Evolutionary conservation across 2,113 vertebrate genomes (phyloP).

Genomic region (Lontra canadensis): DNA sequence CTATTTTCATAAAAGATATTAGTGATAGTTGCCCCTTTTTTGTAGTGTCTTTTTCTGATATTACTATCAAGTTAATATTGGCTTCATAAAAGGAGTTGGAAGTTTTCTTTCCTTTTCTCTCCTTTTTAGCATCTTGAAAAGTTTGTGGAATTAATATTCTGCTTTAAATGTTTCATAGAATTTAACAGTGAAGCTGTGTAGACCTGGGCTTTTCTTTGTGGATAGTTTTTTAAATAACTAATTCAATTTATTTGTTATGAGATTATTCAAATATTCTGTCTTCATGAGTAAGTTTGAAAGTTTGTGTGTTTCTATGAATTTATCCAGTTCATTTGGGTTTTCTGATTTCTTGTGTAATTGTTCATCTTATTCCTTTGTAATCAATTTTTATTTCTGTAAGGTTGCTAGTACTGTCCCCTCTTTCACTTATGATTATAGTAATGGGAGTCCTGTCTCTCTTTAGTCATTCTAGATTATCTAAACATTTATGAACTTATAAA

Average conservation of each 20-base stretch:
- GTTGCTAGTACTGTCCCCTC: not conserved
- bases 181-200: not conserved
- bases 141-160: not conserved
- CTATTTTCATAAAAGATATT: not conserved
- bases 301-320: not conserved
- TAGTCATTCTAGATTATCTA: not conserved
- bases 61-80: not conserved
- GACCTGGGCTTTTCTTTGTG: not conserved
- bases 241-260: not conserved
- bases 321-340: not conserved
- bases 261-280: not conserved
- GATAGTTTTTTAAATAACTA: not conserved
- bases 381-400: not conserved
- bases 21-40: not conserved
- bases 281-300: not conserved
- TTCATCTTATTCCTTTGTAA: not conserved
- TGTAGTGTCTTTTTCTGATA: not conserved
- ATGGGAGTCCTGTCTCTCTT: not conserved
- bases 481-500: not conserved
- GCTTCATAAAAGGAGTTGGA: not conserved
- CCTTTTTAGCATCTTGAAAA: not conserved
- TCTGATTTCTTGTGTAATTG: not conserved
- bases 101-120: not conserved
- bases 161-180: not conserved
- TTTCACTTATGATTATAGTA: not conserved